Base-by-base conservation (phyloP, 2,113 vertebrate genomes). In the Australoheros scitulus region DNA sequence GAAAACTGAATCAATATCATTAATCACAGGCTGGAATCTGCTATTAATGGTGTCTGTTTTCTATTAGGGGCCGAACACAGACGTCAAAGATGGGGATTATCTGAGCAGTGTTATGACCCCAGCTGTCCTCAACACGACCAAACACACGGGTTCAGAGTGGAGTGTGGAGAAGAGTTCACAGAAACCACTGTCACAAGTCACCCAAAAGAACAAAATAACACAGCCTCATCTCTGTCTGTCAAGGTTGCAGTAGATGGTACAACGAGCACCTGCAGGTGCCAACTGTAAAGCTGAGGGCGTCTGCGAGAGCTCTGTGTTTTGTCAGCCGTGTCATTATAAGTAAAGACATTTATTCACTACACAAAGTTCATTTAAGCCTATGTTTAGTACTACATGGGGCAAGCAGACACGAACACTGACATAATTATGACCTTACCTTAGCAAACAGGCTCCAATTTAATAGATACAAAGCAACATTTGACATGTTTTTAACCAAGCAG, bases 1-100 rank as follows among this genome's bases (percentile, higher is more conserved):
- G 94, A 94, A 95, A 95, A 94, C 91, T 93, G 89, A 95, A 95
- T 95, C 94, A 95, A 96, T 95, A 94, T 95, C 94, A 96, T 96
- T 94, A 96, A 96, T 96, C 95, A 96, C 84, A 70, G 83, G 58
- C 90, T 94, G 92, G 93, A 95, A 94, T 95, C 91, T 91, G 85
- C 92, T 91, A 94, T 94, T 96, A 94, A 94, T 92, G 91, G 87
- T 91, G 91, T 94, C 94, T 96, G 95, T 89, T 95, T 95, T 95
- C 91, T 85, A 96, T 95, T 95, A 95, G 79, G 43, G 81, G 70
- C 81, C 18, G 24, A 88, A 91, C 77, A 80, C 88, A 93, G 90
- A 92, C 86, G 80, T 89, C 85, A 88, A 79, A 79, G 85, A 89
- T 86, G 90, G 89, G 81, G 90, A 86, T 93, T 87, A 85, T 89